Percentiles rank a stretch among this genome's conserved stretches.
Evolutionary conservation across 2,797 vertebrate species (phyloP).

Genomic region (Thripadectes ignobilis): DNA sequence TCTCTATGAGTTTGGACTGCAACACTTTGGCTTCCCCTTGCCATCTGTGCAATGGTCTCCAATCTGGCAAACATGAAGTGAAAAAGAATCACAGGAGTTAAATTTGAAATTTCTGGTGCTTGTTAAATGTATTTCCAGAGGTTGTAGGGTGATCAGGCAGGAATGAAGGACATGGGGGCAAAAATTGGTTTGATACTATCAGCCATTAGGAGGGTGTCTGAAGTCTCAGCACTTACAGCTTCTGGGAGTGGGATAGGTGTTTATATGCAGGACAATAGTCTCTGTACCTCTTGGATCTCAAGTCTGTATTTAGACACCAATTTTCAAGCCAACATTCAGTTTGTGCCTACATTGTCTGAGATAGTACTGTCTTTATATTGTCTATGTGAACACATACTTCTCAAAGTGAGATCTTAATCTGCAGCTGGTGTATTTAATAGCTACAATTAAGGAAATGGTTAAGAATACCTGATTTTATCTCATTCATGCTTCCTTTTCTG

Average conservation of each 20-base stretch:
- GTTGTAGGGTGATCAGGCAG: neutral
- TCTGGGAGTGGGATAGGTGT: neutral
- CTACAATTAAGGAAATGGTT: constrained; percentile 6
- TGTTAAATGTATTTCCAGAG: neutral
- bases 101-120: neutral
- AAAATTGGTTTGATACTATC: neutral
- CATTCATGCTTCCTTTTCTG: neutral
- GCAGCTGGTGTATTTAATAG: neutral
- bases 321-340: neutral
- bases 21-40: neutral
- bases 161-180: neutral
- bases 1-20: neutral
- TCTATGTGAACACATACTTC: neutral
- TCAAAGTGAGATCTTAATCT: constrained; percentile 16
- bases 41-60: neutral
- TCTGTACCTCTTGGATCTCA: neutral
- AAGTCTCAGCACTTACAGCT: neutral
- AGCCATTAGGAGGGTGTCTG: neutral
- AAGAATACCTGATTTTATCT: constrained; percentile 14
- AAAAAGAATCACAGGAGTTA: neutral
- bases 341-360: neutral
- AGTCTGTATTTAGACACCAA: neutral
- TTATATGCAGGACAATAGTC: neutral
- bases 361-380: neutral
- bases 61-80: neutral